Evolutionary conservation across 2,888 invertebrate genomes (phyloP), one percentile per base, ranked within the genome.

Genomic region (Gymnosoma rotundatum): DNA sequence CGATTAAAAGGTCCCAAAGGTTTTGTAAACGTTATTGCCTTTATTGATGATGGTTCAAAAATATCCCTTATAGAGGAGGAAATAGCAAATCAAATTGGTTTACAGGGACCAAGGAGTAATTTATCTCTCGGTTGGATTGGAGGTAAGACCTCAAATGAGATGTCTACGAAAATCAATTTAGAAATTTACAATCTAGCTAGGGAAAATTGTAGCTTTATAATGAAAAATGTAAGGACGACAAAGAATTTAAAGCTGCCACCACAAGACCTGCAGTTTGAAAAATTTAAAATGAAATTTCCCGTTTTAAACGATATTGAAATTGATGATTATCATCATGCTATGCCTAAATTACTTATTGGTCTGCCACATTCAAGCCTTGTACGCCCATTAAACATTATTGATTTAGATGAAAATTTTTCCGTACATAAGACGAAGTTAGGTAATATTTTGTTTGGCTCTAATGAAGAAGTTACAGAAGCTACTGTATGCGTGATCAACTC

Each of bases 51-150:
- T 25, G 25, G 25, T 25, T 25, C 25, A 64, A 25, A 25, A 25
- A 25, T 81, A 42, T 67, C 81, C 14, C 66, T 78, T 18, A 58
- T 81, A 50, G 70, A 85, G 45, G 64, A 78, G 48, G 38, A 48
- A 9, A 38, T 75, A 48, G 82, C 75, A 18, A 63, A 67, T 12
- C n/a, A 60, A 48, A 75, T 82, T 61, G 66, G 75, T 16, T 54
- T 85, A 58, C 60, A 78, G 38, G 85, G 78, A 14, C 69, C 64
- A 25, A 14, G 25, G 14, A 56, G 48, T 67, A 61, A 67, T 45
- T 63, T 74, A 42, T 66, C 38, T 1, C 36, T 80, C 8, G 25
- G 69, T 9, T 58, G 64, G 66, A 58, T 50, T 18, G 38, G 38
- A 12, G 74, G 74, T 5, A 74, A 64, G 56, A 64, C 74, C 20